A percentile compares a stretch with the other conserved stretches of the same genome.
phyloP scores from a whole-genome alignment of 2,113 vertebrate genomes.

The Bubo bubo region DNA sequence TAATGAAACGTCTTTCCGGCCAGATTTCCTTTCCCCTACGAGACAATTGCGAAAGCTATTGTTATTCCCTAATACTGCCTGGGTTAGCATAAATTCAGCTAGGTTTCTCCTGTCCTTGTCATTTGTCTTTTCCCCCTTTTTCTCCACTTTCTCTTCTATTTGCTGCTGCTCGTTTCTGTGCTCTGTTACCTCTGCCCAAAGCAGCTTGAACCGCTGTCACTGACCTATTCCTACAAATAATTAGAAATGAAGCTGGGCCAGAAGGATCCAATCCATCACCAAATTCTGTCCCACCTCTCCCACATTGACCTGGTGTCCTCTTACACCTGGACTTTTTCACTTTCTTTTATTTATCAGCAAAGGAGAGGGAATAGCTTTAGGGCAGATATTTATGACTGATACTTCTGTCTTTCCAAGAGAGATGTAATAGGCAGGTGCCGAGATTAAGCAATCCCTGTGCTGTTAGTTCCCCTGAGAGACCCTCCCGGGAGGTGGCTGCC shows the following conservation, averaged over 20 bases:
- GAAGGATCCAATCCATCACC: not conserved
- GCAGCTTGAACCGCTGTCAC: not conserved
- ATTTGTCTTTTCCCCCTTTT: not conserved
- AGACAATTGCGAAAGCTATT: not conserved
- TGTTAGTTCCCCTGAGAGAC: not conserved
- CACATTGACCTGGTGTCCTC: not conserved
- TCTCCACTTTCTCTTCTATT: not conserved
- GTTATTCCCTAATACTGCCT: not conserved
- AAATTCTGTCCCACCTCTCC: not conserved
- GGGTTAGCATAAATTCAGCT: not conserved
- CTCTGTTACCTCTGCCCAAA: not conserved
- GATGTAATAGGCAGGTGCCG: not conserved
- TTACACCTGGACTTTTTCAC: not conserved
- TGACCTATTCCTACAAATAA: slow-evolving; percentile 20
- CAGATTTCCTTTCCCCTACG: not conserved
- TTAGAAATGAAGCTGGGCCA: not conserved
- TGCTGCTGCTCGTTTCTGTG: not conserved
- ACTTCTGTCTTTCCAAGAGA: not conserved
- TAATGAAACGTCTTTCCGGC: not conserved
- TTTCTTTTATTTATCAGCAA: not conserved
- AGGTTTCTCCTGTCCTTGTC: not conserved
- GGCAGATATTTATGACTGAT: not conserved
- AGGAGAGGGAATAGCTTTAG: not conserved
- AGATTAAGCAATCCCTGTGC: not conserved
- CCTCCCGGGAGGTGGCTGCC: not conserved